Evolutionary conservation across 2,797 vertebrate genomes (phyloP).

Genomic region (Sebastiscus tertius): DNA sequence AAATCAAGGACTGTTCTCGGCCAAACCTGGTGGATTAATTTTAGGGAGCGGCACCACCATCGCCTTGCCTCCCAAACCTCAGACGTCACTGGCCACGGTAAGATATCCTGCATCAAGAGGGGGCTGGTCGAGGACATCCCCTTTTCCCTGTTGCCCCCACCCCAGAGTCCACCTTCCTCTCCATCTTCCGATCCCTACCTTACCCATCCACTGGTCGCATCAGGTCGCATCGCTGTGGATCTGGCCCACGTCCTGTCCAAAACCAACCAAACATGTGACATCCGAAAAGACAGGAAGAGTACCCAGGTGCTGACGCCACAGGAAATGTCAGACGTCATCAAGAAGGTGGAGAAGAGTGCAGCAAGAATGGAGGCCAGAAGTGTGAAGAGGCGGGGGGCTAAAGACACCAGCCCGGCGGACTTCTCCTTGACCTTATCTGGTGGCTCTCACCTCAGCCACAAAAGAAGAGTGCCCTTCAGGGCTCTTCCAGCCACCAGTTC

Average conservation of each 20-base stretch:
- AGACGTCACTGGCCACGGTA: neutral
- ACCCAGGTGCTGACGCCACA: neutral
- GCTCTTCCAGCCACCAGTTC: neutral
- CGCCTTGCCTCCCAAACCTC: neutral
- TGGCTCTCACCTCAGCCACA: neutral
- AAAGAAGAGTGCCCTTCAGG: neutral
- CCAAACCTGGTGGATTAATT: constrained; percentile 1
- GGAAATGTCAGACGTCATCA: neutral
- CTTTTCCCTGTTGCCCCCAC: neutral
- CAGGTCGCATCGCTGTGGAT: neutral
- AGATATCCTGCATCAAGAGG: fast-evolving
- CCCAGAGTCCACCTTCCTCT: neutral
- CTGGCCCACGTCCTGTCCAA: neutral
- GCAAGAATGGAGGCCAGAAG: neutral
- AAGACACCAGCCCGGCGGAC: neutral
- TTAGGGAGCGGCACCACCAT: neutral
- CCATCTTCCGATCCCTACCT: neutral
- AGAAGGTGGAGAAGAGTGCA: neutral
- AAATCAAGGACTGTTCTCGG: neutral
- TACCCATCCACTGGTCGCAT: neutral
- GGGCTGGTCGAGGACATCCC: neutral
- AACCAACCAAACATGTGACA: neutral
- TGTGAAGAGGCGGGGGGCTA: neutral
- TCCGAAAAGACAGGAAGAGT: neutral
- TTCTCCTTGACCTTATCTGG: neutral